Evolutionary conservation across 2,888 invertebrate species (phyloP).

Genomic region (Diadegma fenestrale): DNA sequence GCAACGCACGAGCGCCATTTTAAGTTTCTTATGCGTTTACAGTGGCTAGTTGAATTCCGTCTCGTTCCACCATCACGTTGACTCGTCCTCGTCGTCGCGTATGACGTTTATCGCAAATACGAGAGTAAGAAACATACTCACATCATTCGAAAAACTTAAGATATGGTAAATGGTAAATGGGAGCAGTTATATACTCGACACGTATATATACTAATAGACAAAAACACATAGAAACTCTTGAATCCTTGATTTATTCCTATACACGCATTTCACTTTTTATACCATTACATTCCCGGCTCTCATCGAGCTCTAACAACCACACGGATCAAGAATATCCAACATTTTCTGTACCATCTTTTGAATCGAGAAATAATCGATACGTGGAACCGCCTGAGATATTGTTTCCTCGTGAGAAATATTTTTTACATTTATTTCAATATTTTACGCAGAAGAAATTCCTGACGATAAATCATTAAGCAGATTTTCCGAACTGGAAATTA

Average conservation of each 20-base stretch:
- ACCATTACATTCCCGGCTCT: slow-evolving; percentile 5
- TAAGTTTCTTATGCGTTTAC: slow-evolving; percentile 37
- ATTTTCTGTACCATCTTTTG: slow-evolving; percentile 10
- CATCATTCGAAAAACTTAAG: not conserved
- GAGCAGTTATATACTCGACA: slow-evolving; percentile 40
- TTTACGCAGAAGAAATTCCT: not conserved
- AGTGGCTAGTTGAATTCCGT: slow-evolving; percentile 49
- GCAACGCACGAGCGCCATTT: slow-evolving; percentile 40
- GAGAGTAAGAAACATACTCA: not conserved
- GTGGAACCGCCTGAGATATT: not conserved
- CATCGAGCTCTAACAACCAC: not conserved
- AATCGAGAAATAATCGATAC: slow-evolving; percentile 35
- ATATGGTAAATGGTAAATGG: slow-evolving; percentile 52
- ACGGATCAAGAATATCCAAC: slow-evolving; percentile 18
- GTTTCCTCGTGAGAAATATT: not conserved
- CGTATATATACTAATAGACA: slow-evolving; percentile 28
- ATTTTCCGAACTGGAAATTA: too few relatives aligned
- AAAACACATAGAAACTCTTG: slow-evolving; percentile 21
- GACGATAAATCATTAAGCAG: not conserved
- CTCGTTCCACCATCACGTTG: slow-evolving; percentile 48
- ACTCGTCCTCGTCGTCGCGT: slow-evolving; percentile 22
- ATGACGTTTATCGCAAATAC: slow-evolving; percentile 37
- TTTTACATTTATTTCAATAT: not conserved
- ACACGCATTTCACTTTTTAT: slow-evolving; percentile 20
- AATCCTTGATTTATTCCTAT: slow-evolving; percentile 16